A percentile compares a stretch with the other conserved stretches of the same genome.
phyloP scores from a whole-genome alignment of 2,888 invertebrate genomes.

The Saturnia japonica region DNA sequence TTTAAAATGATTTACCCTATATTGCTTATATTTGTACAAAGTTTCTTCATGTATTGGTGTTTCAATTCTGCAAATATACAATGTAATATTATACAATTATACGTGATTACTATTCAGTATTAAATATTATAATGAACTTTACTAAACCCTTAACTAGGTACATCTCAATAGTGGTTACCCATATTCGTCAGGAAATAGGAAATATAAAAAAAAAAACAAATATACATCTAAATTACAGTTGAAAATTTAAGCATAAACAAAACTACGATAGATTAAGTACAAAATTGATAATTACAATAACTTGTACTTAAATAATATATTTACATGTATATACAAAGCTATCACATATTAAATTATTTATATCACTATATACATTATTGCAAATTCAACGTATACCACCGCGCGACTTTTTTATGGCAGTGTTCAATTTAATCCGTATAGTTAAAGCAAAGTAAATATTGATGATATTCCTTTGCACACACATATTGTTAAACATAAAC shows the following conservation, averaged over 20 bases:
- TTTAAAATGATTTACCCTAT: slow-evolving; percentile 73
- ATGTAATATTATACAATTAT: slow-evolving; percentile 61
- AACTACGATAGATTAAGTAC: slow-evolving; percentile 56
- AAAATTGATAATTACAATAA: slow-evolving; percentile 66
- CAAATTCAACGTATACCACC: slow-evolving; percentile 64
- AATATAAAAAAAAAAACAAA: slow-evolving; percentile 56
- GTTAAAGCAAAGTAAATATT: slow-evolving; percentile 62
- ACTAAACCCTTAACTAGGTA: slow-evolving; percentile 54
- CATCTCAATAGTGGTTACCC: slow-evolving; percentile 49
- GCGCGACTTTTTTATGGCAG: slow-evolving; percentile 59
- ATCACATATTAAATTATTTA: slow-evolving; percentile 79
- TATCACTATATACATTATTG: slow-evolving; percentile 81
- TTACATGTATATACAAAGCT: slow-evolving; percentile 80
- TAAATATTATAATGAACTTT: slow-evolving; percentile 58
- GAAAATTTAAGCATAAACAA: slow-evolving; percentile 29
- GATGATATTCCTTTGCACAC: slow-evolving; percentile 67
- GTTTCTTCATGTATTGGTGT: slow-evolving; percentile 80
- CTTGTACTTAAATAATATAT: slow-evolving; percentile 69
- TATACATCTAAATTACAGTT: slow-evolving; percentile 48
- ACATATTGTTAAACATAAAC: slow-evolving; percentile 82
- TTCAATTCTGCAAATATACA: slow-evolving; percentile 74
- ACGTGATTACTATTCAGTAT: slow-evolving; percentile 57
- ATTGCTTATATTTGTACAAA: slow-evolving; percentile 82
- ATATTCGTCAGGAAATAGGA: slow-evolving; percentile 67
- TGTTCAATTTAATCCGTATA: slow-evolving; percentile 54